phyloP scores from a whole-genome alignment of 1,140 invertebrate genomes.

The Homalodisca vitripennis region DNA sequence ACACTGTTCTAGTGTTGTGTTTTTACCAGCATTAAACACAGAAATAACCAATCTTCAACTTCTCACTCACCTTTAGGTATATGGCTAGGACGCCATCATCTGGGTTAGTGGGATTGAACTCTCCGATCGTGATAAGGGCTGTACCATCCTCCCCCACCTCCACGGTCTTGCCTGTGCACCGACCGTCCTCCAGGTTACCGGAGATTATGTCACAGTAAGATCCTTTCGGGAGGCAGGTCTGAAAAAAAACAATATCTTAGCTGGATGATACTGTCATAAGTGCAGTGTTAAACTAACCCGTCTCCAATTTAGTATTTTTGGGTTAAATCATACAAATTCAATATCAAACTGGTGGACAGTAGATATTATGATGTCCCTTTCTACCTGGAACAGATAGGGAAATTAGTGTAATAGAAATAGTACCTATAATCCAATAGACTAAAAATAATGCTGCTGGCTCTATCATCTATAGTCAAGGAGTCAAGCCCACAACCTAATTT shows the following conservation, averaged over 20 bases:
- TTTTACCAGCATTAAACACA: too few species aligned
- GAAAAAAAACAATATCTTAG: slow-evolving; percentile 32
- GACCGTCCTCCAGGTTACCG: slow-evolving; percentile 59
- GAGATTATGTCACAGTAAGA: slow-evolving; percentile 85
- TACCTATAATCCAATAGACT: background rate
- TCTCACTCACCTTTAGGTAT: slow-evolving; percentile 61
- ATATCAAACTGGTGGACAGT: background rate
- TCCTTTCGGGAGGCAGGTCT: slow-evolving; percentile 74
- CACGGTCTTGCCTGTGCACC: slow-evolving; percentile 69
- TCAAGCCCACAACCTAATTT: too few species aligned
- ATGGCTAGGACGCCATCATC: slow-evolving; percentile 77
- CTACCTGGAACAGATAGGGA: background rate
- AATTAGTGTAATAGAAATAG: background rate
- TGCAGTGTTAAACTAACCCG: background rate
- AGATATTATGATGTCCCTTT: background rate
- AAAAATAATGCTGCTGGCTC: too few species aligned
- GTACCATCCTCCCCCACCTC: slow-evolving; percentile 62
- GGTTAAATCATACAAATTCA: background rate
- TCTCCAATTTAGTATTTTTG: background rate
- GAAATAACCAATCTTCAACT: too few species aligned
- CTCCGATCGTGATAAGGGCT: slow-evolving; percentile 59
- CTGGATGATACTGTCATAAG: background rate
- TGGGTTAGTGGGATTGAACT: slow-evolving; percentile 46
- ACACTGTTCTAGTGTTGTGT: too few species aligned
- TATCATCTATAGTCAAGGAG: too few species aligned